phyloP scores from a whole-genome alignment of 2,888 invertebrate genomes.

The Sicus ferrugineus region DNA sequence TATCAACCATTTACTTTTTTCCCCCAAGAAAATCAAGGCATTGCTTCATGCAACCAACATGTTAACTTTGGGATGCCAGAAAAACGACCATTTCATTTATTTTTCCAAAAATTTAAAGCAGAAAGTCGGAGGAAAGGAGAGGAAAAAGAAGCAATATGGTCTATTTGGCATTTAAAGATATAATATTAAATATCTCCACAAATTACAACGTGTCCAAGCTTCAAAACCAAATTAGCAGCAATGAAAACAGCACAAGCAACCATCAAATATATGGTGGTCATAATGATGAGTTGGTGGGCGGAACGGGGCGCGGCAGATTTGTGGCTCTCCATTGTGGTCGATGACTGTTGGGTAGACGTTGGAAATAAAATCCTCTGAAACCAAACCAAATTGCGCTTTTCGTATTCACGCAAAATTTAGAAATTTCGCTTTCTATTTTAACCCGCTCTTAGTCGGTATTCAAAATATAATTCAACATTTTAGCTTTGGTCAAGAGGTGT shows the following conservation, averaged over 20 bases:
- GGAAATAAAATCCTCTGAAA: too few relatives aligned
- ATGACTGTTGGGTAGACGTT: too few relatives aligned
- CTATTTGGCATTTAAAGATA: slow-evolving; percentile 21
- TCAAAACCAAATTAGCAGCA: not conserved
- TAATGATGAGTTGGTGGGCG: slow-evolving; percentile 15
- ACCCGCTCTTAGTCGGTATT: not conserved
- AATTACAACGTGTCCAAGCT: slow-evolving; percentile 11
- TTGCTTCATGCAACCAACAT: too few relatives aligned
- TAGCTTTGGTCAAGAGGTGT: not conserved
- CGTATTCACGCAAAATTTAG: not conserved
- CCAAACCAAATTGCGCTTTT: not conserved
- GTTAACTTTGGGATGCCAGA: too few relatives aligned
- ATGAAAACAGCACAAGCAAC: not conserved
- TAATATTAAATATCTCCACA: slow-evolving; percentile 22
- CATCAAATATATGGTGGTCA: not conserved
- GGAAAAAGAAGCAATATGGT: not conserved
- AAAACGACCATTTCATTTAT: too few relatives aligned
- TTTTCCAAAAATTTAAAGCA: too few relatives aligned
- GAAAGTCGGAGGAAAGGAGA: not conserved
- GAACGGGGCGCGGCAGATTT: not conserved
- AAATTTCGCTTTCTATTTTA: not conserved
- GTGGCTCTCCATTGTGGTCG: too few relatives aligned
- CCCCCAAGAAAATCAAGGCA: too few relatives aligned
- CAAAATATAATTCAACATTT: slow-evolving; percentile 4
- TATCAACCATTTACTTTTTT: too few relatives aligned